Evolutionary conservation across 2,797 vertebrate genomes (phyloP).

Genomic region (Malacoctenus gilli): DNA sequence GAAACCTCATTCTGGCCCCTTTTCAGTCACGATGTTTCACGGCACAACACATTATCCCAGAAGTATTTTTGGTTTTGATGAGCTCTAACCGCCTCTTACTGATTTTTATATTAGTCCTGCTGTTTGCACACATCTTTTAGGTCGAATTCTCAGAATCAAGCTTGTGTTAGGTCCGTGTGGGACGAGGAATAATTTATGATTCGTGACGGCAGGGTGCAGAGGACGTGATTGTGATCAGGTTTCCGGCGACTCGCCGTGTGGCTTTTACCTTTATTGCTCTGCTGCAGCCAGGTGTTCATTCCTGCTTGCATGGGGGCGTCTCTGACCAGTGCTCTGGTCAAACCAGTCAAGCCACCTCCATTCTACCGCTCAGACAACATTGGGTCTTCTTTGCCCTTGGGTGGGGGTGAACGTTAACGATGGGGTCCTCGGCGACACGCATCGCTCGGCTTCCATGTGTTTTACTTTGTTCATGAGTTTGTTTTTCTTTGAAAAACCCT

Average conservation of each 20-base stretch:
- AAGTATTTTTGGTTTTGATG: neutral
- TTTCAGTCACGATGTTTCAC: too few species aligned
- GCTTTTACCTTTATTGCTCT: slow-evolving; percentile 49
- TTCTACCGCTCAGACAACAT: slow-evolving; percentile 34
- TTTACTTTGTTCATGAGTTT: slow-evolving; percentile 54
- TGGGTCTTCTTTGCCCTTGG: slow-evolving; percentile 28
- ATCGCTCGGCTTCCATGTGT: slow-evolving; percentile 70
- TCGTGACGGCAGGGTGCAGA: slow-evolving; percentile 23
- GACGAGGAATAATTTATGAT: slow-evolving; percentile 40
- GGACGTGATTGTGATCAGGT: slow-evolving; percentile 21
- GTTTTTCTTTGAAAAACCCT: slow-evolving; percentile 58
- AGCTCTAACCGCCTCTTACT: slow-evolving; percentile 22
- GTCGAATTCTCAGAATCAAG: slow-evolving; percentile 42
- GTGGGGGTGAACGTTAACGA: too few species aligned
- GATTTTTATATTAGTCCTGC: slow-evolving; percentile 29
- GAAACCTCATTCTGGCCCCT: slow-evolving; percentile 54
- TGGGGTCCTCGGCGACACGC: slow-evolving; percentile 51
- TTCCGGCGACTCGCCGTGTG: slow-evolving; percentile 40
- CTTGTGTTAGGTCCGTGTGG: slow-evolving; percentile 30
- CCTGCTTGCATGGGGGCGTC: slow-evolving; percentile 51
- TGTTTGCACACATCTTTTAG: slow-evolving; percentile 30
- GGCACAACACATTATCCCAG: too few species aligned
- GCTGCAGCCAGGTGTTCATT: slow-evolving; percentile 55
- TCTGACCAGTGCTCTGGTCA: slow-evolving; percentile 29
- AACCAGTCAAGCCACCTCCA: slow-evolving; percentile 30